Percentiles rank a stretch among this genome's conserved stretches.
These are phyloP conservation scores for Myrmecobius fasciatus DNA, from an alignment of 2,113 vertebrate genomes.

Conservation along the genomic window DNA sequence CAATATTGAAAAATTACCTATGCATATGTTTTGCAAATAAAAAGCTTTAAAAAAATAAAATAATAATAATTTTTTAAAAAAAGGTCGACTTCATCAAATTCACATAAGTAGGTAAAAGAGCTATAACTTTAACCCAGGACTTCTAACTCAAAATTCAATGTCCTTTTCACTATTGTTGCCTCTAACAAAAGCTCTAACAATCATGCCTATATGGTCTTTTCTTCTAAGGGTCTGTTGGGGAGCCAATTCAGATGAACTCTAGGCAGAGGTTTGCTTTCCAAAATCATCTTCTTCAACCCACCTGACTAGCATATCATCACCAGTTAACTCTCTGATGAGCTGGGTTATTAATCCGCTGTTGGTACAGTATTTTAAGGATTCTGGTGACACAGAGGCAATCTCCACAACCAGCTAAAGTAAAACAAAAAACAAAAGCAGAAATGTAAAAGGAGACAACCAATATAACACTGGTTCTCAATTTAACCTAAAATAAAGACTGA, in stretches of 20 bases:
- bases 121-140: not conserved
- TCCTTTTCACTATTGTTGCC: not conserved
- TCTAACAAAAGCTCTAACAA: not conserved
- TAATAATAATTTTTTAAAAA: too few species aligned
- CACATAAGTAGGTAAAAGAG: conserved; percentile 16
- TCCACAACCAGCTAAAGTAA: conserved; percentile 90
- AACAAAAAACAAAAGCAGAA: not conserved
- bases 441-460: conserved; percentile 13
- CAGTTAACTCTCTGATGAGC: conserved; percentile 92
- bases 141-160: conserved; percentile 24
- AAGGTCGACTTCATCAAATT: too few species aligned
- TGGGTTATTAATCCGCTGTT: conserved; percentile 89
- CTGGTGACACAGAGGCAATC: conserved; percentile 89
- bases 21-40: too few species aligned
- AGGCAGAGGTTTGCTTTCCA: not conserved
- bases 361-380: conserved; percentile 91
- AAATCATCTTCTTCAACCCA: conserved; percentile 71
- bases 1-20: too few species aligned
- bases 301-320: conserved; percentile 95
- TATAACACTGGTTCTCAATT: conserved; percentile 28
- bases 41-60: too few species aligned
- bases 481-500: conserved; percentile 32
- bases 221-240: not conserved
- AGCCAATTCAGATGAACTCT: not conserved
- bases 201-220: not conserved